Evolutionary conservation across 2,888 invertebrate genomes (phyloP).

Genomic region (Philhelius pedissequus): DNA sequence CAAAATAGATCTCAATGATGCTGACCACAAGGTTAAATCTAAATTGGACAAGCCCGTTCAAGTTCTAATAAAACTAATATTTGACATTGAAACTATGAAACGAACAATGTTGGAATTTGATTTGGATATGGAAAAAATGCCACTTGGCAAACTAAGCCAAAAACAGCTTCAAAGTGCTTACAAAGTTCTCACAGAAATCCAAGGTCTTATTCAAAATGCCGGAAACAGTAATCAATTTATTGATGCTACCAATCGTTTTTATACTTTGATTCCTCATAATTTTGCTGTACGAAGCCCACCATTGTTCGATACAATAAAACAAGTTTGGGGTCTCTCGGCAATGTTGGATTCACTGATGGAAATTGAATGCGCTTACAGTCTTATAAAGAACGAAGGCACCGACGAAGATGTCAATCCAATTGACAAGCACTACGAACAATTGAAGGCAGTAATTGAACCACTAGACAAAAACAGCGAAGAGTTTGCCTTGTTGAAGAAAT

Average conservation of each 20-base stretch:
- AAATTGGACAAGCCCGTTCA: conserved; percentile 88
- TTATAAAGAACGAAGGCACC: conserved; percentile 83
- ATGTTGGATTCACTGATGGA: conserved; percentile 97
- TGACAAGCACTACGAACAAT: conserved; percentile 91
- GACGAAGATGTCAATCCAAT: conserved; percentile 82
- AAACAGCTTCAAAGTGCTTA: conserved; percentile 94
- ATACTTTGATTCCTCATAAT: conserved; percentile 96
- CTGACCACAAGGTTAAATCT: conserved; percentile 81
- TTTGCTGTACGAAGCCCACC: conserved; percentile 93
- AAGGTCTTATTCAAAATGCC: conserved; percentile 81
- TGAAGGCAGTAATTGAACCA: conserved; percentile 89
- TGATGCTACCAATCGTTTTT: conserved; percentile 95
- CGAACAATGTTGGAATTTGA: conserved; percentile 96
- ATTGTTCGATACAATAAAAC: conserved; percentile 86
- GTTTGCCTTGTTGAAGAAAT: conserved; percentile 86
- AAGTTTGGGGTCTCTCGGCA: conserved; percentile 85
- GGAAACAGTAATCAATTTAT: conserved; percentile 81
- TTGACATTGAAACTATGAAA: conserved; percentile 95
- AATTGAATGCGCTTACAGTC: conserved; percentile 95
- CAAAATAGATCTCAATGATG: conserved; percentile 73
- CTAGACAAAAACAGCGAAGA: conserved; percentile 85
- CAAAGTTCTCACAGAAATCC: conserved; percentile 86
- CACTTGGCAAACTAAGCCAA: conserved; percentile 95
- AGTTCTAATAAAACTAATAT: conserved; percentile 90
- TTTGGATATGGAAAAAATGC: conserved; percentile 98